Conservation (phyloP, 2,113 vertebrate genomes). For the Sphyrna mokarran region DNA sequence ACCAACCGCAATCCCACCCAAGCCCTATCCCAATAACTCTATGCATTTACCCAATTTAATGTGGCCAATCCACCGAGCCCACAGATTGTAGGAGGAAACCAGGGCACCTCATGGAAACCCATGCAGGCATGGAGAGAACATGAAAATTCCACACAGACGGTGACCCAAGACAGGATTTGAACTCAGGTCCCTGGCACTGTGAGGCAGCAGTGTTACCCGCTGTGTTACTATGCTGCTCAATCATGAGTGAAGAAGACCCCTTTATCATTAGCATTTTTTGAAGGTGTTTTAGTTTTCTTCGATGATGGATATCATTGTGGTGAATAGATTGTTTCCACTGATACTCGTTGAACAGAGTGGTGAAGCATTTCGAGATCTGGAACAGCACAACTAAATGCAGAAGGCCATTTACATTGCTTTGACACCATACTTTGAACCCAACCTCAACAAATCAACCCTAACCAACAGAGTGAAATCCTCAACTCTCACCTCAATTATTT, state of each 20-base stretch:
- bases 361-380: not conserved
- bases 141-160: too few species aligned
- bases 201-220: too few species aligned
- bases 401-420: not conserved
- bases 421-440: not conserved
- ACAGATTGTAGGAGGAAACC: too few species aligned
- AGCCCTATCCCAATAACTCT: too few species aligned
- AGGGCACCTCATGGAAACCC: too few species aligned
- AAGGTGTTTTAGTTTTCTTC: not conserved
- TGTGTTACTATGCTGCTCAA: too few species aligned
- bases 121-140: too few species aligned
- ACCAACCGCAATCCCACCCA: too few species aligned
- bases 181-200: too few species aligned
- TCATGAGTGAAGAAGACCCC: not conserved
- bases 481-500: not conserved
- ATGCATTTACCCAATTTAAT: too few species aligned
- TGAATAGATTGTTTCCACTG: not conserved
- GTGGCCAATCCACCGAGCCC: too few species aligned
- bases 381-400: not conserved
- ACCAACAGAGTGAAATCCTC: not conserved
- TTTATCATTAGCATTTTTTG: not conserved
- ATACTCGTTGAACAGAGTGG: not conserved
- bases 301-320: not conserved
- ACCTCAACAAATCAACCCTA: not conserved
- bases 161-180: too few species aligned